phyloP scores from a whole-genome alignment of 2,888 invertebrate genomes.

The Apotomis capreana region DNA sequence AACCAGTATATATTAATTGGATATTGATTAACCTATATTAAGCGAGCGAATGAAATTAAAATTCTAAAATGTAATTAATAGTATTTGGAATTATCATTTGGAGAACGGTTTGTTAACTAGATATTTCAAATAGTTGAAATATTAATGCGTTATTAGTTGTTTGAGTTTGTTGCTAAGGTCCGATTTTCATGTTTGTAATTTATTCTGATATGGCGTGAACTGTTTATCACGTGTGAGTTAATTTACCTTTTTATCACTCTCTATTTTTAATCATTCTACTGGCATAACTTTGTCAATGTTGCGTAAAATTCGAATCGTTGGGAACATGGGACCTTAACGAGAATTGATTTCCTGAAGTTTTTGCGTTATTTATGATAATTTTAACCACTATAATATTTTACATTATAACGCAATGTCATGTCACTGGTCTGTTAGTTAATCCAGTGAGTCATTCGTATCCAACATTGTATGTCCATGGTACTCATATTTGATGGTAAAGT shows the following conservation, averaged over 20 bases:
- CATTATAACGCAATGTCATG: neutral
- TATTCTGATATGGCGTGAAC: no score
- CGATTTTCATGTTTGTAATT: no score
- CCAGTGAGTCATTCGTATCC: neutral
- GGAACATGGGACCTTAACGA: no score
- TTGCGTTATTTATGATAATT: no score
- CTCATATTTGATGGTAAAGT: neutral
- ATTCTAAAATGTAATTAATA: constrained; percentile 32
- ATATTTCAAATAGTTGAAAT: neutral
- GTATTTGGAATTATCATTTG: neutral
- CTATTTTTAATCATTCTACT: no score
- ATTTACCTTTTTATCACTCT: no score
- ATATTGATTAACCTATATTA: constrained; percentile 12
- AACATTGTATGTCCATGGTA: neutral
- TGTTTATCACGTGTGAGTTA: no score
- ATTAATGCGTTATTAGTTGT: neutral
- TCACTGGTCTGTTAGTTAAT: neutral
- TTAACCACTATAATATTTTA: no score
- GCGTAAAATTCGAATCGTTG: no score
- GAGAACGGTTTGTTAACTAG: neutral
- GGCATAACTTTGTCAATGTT: no score
- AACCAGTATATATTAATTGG: neutral
- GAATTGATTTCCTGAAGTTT: no score
- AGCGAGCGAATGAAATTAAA: neutral
- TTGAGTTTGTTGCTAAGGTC: no score